Evolutionary conservation across 1,140 invertebrate genomes (phyloP).

Genomic region (Hylaeus anthracinus): DNA sequence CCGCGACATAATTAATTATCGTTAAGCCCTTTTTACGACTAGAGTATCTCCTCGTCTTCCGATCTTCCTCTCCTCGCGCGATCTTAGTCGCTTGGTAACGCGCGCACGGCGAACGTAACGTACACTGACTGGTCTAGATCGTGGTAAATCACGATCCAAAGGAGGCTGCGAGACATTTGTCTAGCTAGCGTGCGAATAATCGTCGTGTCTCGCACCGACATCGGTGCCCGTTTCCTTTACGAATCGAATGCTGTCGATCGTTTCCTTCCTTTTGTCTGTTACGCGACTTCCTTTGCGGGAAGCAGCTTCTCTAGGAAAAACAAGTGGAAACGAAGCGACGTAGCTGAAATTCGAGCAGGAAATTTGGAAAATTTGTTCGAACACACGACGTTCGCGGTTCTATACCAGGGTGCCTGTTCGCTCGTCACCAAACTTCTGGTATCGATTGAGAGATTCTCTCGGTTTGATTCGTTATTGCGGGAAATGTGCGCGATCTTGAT

Average conservation of each 20-base stretch:
- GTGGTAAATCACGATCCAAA: too few relatives aligned
- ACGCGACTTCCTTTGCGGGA: background rate
- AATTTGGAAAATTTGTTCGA: too few relatives aligned
- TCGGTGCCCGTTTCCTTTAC: background rate
- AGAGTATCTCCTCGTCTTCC: background rate
- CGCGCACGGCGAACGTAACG: too few relatives aligned
- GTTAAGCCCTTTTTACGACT: conserved; percentile 51
- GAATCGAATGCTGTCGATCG: too few relatives aligned
- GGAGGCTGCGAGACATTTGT: too few relatives aligned
- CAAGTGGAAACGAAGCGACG: too few relatives aligned
- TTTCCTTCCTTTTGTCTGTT: too few relatives aligned
- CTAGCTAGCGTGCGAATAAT: too few relatives aligned
- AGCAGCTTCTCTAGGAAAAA: background rate
- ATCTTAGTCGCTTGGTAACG: background rate
- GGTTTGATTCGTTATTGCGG: conserved; percentile 10
- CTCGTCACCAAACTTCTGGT: background rate
- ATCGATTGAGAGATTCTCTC: background rate
- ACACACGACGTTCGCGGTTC: too few relatives aligned
- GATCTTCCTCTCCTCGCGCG: background rate
- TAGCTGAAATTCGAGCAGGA: too few relatives aligned
- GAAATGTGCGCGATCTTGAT: conserved; percentile 11
- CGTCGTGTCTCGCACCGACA: too few relatives aligned
- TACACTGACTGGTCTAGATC: too few relatives aligned
- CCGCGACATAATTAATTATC: conserved; percentile 58
- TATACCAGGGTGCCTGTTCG: background rate